Evolutionary conservation across 1,140 invertebrate species (phyloP).

Genomic region (Cydia strobilella): DNA sequence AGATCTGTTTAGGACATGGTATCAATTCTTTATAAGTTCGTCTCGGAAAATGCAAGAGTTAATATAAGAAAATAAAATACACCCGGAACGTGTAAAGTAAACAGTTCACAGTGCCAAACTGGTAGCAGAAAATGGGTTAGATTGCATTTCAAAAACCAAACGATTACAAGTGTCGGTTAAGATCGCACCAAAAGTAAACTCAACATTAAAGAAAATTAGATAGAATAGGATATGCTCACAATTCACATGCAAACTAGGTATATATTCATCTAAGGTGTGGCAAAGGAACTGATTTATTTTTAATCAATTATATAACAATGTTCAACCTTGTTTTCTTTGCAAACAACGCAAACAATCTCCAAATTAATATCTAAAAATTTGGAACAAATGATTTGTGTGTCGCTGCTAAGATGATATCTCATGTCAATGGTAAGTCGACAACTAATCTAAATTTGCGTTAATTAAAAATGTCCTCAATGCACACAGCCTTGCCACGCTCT

Average conservation of each 20-base stretch:
- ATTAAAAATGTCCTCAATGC: constrained; percentile 81
- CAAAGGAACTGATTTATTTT: constrained; percentile 77
- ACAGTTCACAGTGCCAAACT: constrained; percentile 64
- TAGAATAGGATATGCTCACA: constrained; percentile 52
- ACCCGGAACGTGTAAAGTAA: constrained; percentile 53
- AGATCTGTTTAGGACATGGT: constrained; percentile 31
- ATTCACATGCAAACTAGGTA: constrained; percentile 66
- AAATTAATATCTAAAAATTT: constrained; percentile 62
- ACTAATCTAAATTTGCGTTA: constrained; percentile 77
- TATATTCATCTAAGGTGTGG: constrained; percentile 77
- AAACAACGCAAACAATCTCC: constrained; percentile 67
- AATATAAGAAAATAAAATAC: constrained; percentile 55
- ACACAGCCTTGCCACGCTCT: constrained; percentile 85
- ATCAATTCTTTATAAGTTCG: constrained; percentile 67
- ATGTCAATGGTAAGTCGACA: constrained; percentile 72
- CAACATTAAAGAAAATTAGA: constrained; percentile 54
- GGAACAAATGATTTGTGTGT: constrained; percentile 71
- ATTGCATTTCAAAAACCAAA: constrained; percentile 46
- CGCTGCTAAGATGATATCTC: constrained; percentile 71
- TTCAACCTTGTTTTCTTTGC: constrained; percentile 64
- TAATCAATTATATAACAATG: constrained; percentile 60
- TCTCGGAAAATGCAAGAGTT: constrained; percentile 51
- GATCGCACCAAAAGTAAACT: constrained; percentile 55
- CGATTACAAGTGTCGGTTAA: constrained; percentile 43
- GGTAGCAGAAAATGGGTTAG: constrained; percentile 66